phyloP scores from a whole-genome alignment of 2,888 invertebrate species.

The Tineola bisselliella region DNA sequence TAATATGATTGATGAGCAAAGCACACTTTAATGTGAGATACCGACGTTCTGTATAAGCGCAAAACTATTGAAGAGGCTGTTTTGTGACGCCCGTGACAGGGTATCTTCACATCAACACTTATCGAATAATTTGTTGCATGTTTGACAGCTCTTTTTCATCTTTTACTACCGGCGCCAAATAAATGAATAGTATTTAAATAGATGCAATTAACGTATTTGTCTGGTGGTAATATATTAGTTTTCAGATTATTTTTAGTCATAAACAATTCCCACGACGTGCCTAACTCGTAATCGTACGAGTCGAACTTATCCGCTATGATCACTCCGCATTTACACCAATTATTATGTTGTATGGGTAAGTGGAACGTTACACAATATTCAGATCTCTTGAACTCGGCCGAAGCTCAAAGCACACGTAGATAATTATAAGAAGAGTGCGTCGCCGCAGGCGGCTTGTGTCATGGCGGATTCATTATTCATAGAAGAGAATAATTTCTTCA shows the following conservation, averaged over 20 bases:
- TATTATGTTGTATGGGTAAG: neutral
- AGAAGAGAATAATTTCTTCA: neutral
- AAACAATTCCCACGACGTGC: too few species aligned
- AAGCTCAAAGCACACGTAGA: slow-evolving; percentile 4
- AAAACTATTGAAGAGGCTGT: neutral
- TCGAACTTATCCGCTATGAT: too few species aligned
- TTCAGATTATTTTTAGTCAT: too few species aligned
- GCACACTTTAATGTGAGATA: neutral
- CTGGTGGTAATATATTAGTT: too few species aligned
- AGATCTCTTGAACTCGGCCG: neutral
- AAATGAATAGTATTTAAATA: neutral
- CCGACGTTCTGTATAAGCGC: neutral
- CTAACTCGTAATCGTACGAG: too few species aligned
- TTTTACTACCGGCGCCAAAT: neutral
- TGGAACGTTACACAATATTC: slow-evolving; percentile 1
- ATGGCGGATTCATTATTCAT: neutral
- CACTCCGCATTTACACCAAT: neutral
- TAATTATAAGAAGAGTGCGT: slow-evolving; percentile 11
- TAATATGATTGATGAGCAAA: neutral
- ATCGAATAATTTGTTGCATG: neutral
- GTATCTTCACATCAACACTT: neutral
- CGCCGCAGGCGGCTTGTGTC: neutral
- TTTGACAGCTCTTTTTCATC: neutral
- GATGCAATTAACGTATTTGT: neutral
- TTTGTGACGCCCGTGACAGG: neutral